Base-by-base conservation (phyloP, 2,113 vertebrate genomes). In the Myiozetetes cayanensis region DNA sequence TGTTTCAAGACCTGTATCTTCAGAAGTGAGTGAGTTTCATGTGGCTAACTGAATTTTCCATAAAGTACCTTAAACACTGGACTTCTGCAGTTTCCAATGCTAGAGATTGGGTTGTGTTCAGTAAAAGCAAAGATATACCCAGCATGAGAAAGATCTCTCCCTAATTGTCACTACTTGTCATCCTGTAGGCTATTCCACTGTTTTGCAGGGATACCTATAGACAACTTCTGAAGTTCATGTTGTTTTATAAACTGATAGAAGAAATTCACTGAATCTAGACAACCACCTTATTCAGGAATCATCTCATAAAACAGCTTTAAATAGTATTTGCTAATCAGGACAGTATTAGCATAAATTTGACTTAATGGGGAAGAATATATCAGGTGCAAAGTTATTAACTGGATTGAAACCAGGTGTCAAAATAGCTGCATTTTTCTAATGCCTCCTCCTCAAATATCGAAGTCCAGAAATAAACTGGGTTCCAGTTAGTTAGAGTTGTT, bases 281-380 rank as follows among this genome's bases (percentile, higher is more conserved):
- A 67, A 43, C 35, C 71, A 19, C 23, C 46, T 89, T 68, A 37
- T 52, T 91, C 78, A 74, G 59, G 94, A 96, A 76, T 70, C 85
- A 66, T 67, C 41, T 76, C 61, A 49, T 68, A 87, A 95, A 72
- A 2, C 75, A 78, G 46, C 88, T 92, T 95, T 94, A 96, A 96
- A 96, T 96, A 94, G 91, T 95, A 21, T 80, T 94, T 88, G 37
- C 82, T 96, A 95, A 96, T 96, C 91, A 96, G 82, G 66, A 78
- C 76, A 72, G 20, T 68, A 96, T 95, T 94, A 90, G 88, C 90
- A 95, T 97, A 96, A 90, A 93, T 92, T 97, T 95, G 83, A 93
- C 70, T 96, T 96, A 96, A 96, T 95, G 43, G 72, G 0, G 17
- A 55, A 90, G 76, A 81, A 87, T 66, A 49, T 74, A 81, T 94